Evolutionary conservation across 2,113 vertebrate genomes (phyloP), one percentile per base, ranked within the genome.

Genomic region (Gadus chalcogrammus): DNA sequence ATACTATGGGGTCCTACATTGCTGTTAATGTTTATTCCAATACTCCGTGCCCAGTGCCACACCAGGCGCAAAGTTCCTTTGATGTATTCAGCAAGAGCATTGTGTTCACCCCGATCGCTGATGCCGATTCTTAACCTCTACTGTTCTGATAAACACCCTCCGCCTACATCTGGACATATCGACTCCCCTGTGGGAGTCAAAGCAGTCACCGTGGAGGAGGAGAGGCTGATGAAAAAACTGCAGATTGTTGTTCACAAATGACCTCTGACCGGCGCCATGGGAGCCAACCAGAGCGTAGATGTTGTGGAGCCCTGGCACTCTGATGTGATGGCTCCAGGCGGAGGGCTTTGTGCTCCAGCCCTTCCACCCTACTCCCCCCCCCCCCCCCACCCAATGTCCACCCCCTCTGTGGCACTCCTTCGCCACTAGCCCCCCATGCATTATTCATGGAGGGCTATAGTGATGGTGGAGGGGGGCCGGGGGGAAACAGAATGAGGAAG

Each of bases 321-420:
- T 87, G 91, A 91, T 88, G 84, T 90, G 87, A 90, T 90, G 90
- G 91, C 90, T 92, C 65, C 78, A 90, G 90, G 91, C 90, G 79
- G 76, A 85, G 82, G 83, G 88, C 89, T 91, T 89, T 91, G 84
- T 84, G 68, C 82, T 87, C 80, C 63, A 82, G 2, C 42, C 8
- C 42, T 13, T 48, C 42, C 42, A 13, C 42, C 42, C 8, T 9
- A 7, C 12, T 13, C 42, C 8, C 42, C 42, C 42, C 38, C 42
- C 42, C 38, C 20, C 20, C 38, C 11, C 38, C 38, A 42, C 38
- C 38, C 38, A 6, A 48, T 13, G 9, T 87, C 81, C 83, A 74
- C 78, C 83, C 86, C 85, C 86, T 87, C 80, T 58, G 82, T 78
- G 84, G 84, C 81, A 89, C 83, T 81, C 38, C 27, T 84, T 88